Base-by-base conservation (phyloP, 1,140 invertebrate genomes). In the Pteromalus puparum region DNA sequence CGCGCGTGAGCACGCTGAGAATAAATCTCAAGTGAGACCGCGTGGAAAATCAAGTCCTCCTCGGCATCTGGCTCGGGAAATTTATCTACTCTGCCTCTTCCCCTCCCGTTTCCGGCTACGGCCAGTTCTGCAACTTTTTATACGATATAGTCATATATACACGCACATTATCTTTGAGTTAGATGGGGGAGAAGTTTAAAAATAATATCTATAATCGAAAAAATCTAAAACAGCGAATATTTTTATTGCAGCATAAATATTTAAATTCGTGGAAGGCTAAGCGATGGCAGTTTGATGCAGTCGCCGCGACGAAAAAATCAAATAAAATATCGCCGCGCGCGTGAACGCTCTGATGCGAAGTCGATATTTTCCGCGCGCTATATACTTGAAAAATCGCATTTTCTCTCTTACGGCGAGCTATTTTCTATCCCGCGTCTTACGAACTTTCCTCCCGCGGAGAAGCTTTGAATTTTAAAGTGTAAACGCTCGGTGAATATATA, bases 21-120 rank as follows among this genome's bases (percentile, higher is more conserved):
- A 76, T 82, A 82, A 82, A 82, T 82, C 74, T 82, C 24, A 10
- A 46, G 34, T 48, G 10, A 65, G 53, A 38, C 72, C 9, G 26
- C 34, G 30, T 82, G 38, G 28, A 26, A 82, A 67, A 76, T 82
- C 73, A 76, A 76, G 73, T 46, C 34, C n/a, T 53, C 24, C 34
- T 30, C 21, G 21, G 53, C 53, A 61, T 18, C 53, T 61, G 53
- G 53, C 53, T 61, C 53, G 18, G 28, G 21, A 53, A 72, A 81
- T 81, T 81, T 81, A 81, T 81, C 1, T 81, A 30, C 38, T 53
- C 21, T 3, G 12, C 34, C 65, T 18, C 18, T 53, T 53, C 18
- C 30, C 30, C 30, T 34, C 6, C 30, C 30, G 30, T n/a, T n/a
- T n/a, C 21, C 0, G 7, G 53, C 53, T 61, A 2, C 6, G 53